Conservation (phyloP, 30 jellyfish, hydroid and myxozoan genomes). For the Hydractinia echinata region DNA sequence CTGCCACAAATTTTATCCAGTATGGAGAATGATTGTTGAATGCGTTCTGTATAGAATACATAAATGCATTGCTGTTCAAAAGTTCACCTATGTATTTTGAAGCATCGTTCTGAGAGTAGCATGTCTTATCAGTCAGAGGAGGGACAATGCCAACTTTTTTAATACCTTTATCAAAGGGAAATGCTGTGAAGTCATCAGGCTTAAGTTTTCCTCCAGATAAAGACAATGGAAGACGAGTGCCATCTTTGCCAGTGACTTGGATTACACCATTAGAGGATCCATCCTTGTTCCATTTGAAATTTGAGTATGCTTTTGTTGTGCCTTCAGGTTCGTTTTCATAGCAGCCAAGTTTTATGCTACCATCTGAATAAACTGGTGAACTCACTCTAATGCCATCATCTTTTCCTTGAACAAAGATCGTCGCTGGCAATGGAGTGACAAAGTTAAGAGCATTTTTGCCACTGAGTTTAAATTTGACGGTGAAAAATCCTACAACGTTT, state of each 20-base stretch:
- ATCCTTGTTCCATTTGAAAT: neutral
- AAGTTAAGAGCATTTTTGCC: slow-evolving; percentile 35
- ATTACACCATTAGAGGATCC: slow-evolving; percentile 9
- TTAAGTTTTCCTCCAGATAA: neutral
- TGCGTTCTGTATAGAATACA: slow-evolving; percentile 41
- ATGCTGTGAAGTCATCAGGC: neutral
- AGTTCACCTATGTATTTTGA: slow-evolving; percentile 36
- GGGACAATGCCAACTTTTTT: neutral
- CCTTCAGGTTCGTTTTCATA: neutral
- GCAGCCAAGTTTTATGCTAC: slow-evolving; percentile 2
- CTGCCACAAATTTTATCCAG: slow-evolving; percentile 31
- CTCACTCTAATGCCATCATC: neutral
- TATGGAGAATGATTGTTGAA: slow-evolving; percentile 47
- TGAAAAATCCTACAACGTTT: slow-evolving; percentile 23
- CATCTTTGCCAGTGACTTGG: neutral
- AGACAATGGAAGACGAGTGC: neutral
- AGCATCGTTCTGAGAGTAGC: slow-evolving; percentile 37
- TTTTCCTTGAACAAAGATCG: slow-evolving; percentile 17
- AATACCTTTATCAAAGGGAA: neutral
- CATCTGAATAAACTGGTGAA: slow-evolving; percentile 4
- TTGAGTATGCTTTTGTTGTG: neutral
- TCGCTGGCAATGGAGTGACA: slow-evolving; percentile 22
- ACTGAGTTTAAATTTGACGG: slow-evolving; percentile 5
- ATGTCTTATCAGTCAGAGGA: neutral
- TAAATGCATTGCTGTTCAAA: slow-evolving; percentile 43